Evolutionary conservation across 2,888 invertebrate species (phyloP), one percentile per base, ranked within the genome.

Genomic region (Nomada flava): DNA sequence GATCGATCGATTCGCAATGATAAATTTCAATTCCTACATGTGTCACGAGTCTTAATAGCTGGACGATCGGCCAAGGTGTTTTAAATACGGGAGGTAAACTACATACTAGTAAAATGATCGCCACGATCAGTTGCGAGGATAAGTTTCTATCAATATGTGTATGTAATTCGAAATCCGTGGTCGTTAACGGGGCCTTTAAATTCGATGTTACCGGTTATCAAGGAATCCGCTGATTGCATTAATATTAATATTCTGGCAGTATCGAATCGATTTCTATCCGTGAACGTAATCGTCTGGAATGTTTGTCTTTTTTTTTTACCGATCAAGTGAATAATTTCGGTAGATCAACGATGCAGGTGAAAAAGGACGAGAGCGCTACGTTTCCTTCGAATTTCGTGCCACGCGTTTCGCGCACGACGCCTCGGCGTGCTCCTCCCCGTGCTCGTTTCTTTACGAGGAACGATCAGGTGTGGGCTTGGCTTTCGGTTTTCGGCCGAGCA

Each of bases 401-500:
- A 68, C 74, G 74, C 74, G 60, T 79, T 50, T 72, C 68, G 47
- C 50, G 26, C 59, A 69, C 63, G 44, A 75, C 42, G 59, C 44
- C 55, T 77, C 26, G 57, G 26, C 53, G 29, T 47, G n/a, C 36
- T 20, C 4, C 15, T 60, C 76, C 60, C 82, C 79, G 86, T 87
- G 84, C 86, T 82, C 36, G 65, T 47, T 59, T 59, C 63, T 85
- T 82, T 74, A 82, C 60, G 80, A 88, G 55, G 88, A 80, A 77
- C 88, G 81, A 29, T 86, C 85, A 59, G 90, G 76, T 77, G 89
- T 84, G 76, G 86, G 52, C 85, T 92, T 92, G 64, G 89, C 83
- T 86, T 91, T 92, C 64, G 91, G 89, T 73, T 91, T 92, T 55
- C 92, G 92, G 20, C 93, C 91, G 20, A 93, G 90, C 13, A 96